These are phyloP conservation scores for Origma solitaria DNA, from an alignment of 2,113 vertebrate genomes.

Conservation along the genomic window DNA sequence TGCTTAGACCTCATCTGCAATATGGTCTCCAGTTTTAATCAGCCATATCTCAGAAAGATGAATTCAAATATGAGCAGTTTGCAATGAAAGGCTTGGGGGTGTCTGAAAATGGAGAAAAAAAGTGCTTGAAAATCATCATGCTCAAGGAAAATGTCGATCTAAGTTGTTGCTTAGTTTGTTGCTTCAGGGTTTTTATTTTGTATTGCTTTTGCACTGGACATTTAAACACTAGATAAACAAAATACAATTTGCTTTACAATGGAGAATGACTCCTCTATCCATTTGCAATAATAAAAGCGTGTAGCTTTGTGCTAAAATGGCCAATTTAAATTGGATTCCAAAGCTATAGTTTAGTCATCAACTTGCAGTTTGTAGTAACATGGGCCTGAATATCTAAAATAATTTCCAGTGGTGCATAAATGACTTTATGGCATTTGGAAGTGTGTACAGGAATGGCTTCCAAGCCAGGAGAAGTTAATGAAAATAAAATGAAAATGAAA, in stretches of 20 bases:
- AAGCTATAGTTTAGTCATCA: conserved; percentile 1
- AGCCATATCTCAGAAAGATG: background rate
- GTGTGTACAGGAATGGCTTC: background rate
- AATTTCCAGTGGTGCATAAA: background rate
- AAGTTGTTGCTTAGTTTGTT: background rate
- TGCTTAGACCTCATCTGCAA: background rate
- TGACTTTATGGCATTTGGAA: background rate
- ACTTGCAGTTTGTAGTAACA: background rate
- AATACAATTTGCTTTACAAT: background rate
- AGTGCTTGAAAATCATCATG: background rate
- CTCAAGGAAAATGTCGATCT: background rate
- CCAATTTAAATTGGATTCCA: conserved; percentile 36
- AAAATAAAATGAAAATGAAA: background rate
- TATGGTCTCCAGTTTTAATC: background rate
- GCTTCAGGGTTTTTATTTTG: background rate
- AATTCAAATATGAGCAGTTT: background rate
- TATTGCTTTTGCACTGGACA: background rate
- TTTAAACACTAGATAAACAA: conserved; percentile 12
- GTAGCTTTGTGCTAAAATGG: conserved; percentile 13
- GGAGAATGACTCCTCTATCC: background rate
- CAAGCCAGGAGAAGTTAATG: conserved; percentile 8
- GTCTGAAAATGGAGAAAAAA: background rate
- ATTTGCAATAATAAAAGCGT: background rate
- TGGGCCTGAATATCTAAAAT: background rate
- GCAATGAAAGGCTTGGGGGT: background rate